Base-by-base conservation (phyloP, 35 echinoderm and acorn worm genomes). In the Diadema setosum region DNA sequence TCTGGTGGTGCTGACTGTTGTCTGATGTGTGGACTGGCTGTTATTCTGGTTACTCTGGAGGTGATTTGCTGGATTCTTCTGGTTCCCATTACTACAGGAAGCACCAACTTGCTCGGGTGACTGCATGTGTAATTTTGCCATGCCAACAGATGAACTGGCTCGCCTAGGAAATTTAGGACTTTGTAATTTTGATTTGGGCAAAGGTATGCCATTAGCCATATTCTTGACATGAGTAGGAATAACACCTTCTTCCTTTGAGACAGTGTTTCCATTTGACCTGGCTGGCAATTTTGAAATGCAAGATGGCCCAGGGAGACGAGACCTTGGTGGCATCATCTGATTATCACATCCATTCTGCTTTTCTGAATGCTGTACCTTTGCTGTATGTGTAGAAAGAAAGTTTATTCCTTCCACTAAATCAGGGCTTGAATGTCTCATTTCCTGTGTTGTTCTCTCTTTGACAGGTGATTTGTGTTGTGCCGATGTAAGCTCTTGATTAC, bases 341-440 rank as follows among this genome's bases (percentile, higher is more conserved):
- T 65, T 65, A 65, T 65, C 61, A 65, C 26, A 9, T 20, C 61
- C 61, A 65, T 65, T 65, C 61, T 65, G 61, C 15, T 67, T 67
- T 34, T 67, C 63, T 67, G 30, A 34, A 34, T 8, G 15, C 8
- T 67, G 63, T 67, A 67, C 63, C 37, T 26, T 67, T 67, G 63
- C 63, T 67, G 63, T 67, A 16, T 67, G 63, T 67, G 30, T 26
- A 67, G 63, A 33, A 33, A 34, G 37, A 34, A 34, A 67, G 3
- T 33, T 1, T 67, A 33, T 67, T 41, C 44, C 44, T 12, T 78
- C 73, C 9, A 78, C 44, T 11, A 78, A 34, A 78, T 78, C 73
- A 42, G 73, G 73, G 40, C 73, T 78, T 25, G 73, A 78, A 44
- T 78, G 73, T 36, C 73, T 78, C 73, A 78, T 3, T 78, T 78